Base-by-base conservation (phyloP, 2,888 invertebrate genomes). In the Lasioglossum villosulum region DNA sequence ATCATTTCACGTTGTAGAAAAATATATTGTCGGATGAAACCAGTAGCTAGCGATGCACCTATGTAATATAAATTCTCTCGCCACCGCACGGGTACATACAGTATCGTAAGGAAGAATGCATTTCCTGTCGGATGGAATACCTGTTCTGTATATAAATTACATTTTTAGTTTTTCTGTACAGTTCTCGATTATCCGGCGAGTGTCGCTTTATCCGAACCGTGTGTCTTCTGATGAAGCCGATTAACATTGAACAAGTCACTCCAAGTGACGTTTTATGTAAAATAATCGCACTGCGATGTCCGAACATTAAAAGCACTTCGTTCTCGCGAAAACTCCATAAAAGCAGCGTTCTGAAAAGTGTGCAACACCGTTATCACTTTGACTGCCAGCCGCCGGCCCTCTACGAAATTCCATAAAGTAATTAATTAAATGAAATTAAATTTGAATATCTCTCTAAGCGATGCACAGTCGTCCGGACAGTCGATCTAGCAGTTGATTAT, bases 141-240 rank as follows among this genome's bases (percentile, higher is more conserved):
- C 63, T 63, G 63, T 63, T 63, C 63, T 63, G 63, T 63, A 63
- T 63, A 63, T 63, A 63, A 63, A 63, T 63, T 63, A 30, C 63
- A 63, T 63, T 63, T 59, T 63, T 63, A 63, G 63, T 63, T 63
- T 63, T 63, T 63, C 30, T 27, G 27, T 30, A 16, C 63, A 63
- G 30, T 63, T 63, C 30, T 16, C 63, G 16, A 16, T 63, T 6
- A 16, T 30, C 16, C 63, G 63, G 16, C 2, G 63, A 63, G 63
- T 63, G 6, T 30, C 59, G 6, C 16, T 63, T 63, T 16, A 63
- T 30, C 30, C 59, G 30, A 27, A n/a, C 19, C 23, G 23, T 12
- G 14, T 27, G 5, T 59, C 27, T 27, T 14, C 14, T 27, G 27
- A 59, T 59, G 5, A 14, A 59, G 4, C 59, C 14, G 59, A 59